phyloP scores from a whole-genome alignment of 2,113 vertebrate species.

The Caranx ignobilis region DNA sequence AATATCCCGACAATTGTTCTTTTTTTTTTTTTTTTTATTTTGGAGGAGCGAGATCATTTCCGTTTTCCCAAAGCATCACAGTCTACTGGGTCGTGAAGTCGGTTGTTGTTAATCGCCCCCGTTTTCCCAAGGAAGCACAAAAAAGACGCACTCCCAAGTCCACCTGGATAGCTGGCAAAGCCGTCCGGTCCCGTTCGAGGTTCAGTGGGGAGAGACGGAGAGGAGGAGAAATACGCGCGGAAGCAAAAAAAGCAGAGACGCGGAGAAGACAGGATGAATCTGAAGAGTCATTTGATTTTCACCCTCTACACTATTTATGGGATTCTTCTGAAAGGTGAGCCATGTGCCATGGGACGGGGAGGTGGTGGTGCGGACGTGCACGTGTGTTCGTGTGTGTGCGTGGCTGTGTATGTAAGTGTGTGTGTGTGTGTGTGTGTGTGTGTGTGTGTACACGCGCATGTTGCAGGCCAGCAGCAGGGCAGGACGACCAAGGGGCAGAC shows the following conservation, averaged over 20 bases:
- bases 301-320: conserved; percentile 80
- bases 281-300: conserved; percentile 78
- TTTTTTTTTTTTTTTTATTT: conserved; percentile 10
- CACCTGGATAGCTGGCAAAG: conserved; percentile 72
- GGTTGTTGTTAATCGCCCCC: conserved; percentile 22
- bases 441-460: conserved; percentile 15
- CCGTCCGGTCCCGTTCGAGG: conserved; percentile 60
- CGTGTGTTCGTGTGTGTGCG: not conserved
- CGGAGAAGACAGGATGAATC: conserved; percentile 76
- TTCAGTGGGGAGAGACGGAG: conserved; percentile 56
- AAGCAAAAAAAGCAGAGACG: conserved; percentile 27
- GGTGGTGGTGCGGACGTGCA: conserved; percentile 19
- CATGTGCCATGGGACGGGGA: conserved; percentile 50
- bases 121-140: conserved; percentile 38
- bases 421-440: not conserved
- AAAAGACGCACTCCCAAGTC: conserved; percentile 57
- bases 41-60: conserved; percentile 22
- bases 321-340: conserved; percentile 82
- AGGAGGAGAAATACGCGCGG: conserved; percentile 56
- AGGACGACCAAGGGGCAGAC: conserved; percentile 36
- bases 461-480: conserved; percentile 43
- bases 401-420: conserved; percentile 11
- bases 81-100: conserved; percentile 41
- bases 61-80: conserved; percentile 5
- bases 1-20: not conserved